phyloP scores from a whole-genome alignment of 2,888 invertebrate species.

The Micoletzkya japonica region DNA sequence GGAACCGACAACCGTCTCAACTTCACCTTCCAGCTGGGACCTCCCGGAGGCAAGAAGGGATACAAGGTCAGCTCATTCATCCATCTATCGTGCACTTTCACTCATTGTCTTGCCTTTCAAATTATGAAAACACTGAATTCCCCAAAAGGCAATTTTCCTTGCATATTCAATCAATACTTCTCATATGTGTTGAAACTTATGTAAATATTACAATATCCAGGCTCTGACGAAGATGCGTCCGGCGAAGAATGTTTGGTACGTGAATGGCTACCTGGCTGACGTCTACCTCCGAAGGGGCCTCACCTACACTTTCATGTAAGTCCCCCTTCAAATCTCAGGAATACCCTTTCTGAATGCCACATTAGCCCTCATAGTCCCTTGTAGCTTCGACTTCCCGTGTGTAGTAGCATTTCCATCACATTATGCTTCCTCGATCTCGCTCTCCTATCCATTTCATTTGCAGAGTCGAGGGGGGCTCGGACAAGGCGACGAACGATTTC shows the following conservation, averaged over 20 bases:
- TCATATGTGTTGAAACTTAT: conserved; percentile 62
- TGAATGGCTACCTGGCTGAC: conserved; percentile 85
- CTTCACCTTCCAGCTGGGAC: conserved; percentile 81
- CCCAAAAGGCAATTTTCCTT: too few relatives aligned
- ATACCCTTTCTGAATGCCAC: too few relatives aligned
- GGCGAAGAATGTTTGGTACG: conserved; percentile 82
- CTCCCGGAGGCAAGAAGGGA: conserved; percentile 80
- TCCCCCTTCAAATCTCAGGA: too few relatives aligned
- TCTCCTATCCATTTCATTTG: conserved; percentile 30
- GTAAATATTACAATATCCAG: conserved; percentile 30
- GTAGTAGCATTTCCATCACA: too few relatives aligned
- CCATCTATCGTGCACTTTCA: not conserved
- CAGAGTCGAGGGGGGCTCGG: conserved; percentile 79
- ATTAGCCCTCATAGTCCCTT: too few relatives aligned
- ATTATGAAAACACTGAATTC: not conserved
- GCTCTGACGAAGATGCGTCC: conserved; percentile 53
- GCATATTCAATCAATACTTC: not conserved
- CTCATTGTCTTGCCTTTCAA: conserved; percentile 13
- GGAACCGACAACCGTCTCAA: conserved; percentile 68
- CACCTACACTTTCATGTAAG: conserved; percentile 77
- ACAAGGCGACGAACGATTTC: conserved; percentile 79
- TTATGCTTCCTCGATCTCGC: too few relatives aligned
- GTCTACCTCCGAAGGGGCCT: conserved; percentile 83
- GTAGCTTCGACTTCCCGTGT: too few relatives aligned
- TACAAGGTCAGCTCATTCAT: conserved; percentile 72